phyloP scores from a whole-genome alignment of 2,113 vertebrate genomes.

The Spilogale gracilis region DNA sequence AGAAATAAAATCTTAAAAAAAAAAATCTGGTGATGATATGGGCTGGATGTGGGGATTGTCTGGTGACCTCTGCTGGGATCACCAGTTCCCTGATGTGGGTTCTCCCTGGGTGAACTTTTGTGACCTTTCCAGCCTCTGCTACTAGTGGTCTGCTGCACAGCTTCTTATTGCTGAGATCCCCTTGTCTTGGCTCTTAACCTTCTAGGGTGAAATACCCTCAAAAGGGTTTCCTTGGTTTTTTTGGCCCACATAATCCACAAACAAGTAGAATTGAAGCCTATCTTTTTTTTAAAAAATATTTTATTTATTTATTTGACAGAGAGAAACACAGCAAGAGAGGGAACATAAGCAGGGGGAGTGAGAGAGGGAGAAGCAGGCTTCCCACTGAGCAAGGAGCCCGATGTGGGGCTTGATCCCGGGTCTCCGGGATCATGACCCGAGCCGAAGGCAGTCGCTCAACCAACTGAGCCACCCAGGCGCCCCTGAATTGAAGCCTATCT shows the following conservation, averaged over 20 bases:
- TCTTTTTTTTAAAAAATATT: not conserved
- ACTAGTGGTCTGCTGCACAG: not conserved
- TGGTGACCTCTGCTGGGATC: not conserved
- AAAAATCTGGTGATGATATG: not conserved
- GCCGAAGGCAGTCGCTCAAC: too few species aligned
- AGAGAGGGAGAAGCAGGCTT: too few species aligned
- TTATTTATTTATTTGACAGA: too few species aligned
- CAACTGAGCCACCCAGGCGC: too few species aligned
- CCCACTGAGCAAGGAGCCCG: too few species aligned
- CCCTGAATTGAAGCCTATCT: not conserved
- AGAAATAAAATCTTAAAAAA: too few species aligned
- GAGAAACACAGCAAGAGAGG: too few species aligned
- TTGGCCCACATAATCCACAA: not conserved
- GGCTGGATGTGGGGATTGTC: not conserved
- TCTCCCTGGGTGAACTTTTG: not conserved
- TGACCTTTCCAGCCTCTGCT: not conserved
- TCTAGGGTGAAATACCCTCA: not conserved
- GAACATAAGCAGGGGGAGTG: too few species aligned
- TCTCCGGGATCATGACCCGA: too few species aligned
- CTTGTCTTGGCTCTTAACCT: not conserved
- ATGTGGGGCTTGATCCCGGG: too few species aligned
- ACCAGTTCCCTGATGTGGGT: not conserved
- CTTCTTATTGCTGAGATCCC: not conserved
- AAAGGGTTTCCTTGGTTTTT: not conserved
- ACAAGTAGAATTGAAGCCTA: not conserved